A percentile compares a stretch with the other conserved stretches of the same genome.
phyloP scores from a whole-genome alignment of 2,888 invertebrate species.

The Notodonta dromedarius region DNA sequence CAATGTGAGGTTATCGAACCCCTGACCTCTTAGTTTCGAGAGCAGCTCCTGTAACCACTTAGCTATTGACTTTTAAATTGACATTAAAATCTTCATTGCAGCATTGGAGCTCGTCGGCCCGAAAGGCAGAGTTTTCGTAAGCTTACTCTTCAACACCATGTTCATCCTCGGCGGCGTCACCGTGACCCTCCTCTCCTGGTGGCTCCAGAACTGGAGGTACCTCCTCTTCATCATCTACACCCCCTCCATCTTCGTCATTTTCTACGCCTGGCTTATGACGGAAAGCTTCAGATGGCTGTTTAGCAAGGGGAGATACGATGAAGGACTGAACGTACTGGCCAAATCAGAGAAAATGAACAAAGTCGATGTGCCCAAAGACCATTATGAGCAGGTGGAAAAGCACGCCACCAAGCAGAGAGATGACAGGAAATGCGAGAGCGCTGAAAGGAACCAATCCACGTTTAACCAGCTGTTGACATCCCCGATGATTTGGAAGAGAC shows the following conservation, averaged over 20 bases:
- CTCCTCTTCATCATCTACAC: slow-evolving; percentile 76
- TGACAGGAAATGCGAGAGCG: slow-evolving; percentile 64
- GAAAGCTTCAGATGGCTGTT: slow-evolving; percentile 79
- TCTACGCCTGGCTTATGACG: slow-evolving; percentile 72
- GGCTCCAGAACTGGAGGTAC: slow-evolving; percentile 76
- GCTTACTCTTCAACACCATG: slow-evolving; percentile 78
- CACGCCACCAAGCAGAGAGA: slow-evolving; percentile 72
- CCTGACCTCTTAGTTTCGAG: no score
- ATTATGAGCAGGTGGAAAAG: slow-evolving; percentile 75
- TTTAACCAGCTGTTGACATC: slow-evolving; percentile 74
- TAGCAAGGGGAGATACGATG: slow-evolving; percentile 87
- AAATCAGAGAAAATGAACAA: slow-evolving; percentile 87
- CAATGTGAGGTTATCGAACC: no score
- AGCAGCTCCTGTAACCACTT: no score
- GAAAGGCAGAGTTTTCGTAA: slow-evolving; percentile 76
- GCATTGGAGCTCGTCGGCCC: slow-evolving; percentile 77
- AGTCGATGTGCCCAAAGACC: slow-evolving; percentile 73
- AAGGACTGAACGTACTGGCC: slow-evolving; percentile 85
- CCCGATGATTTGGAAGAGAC: slow-evolving; percentile 82
- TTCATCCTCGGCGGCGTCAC: slow-evolving; percentile 77
- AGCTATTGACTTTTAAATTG: no score
- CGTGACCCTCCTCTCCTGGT: slow-evolving; percentile 74
- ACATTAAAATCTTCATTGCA: slow-evolving; percentile 44
- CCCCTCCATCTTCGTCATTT: slow-evolving; percentile 67
- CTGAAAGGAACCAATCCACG: slow-evolving; percentile 64